Percentiles rank a stretch among this genome's conserved stretches.
Conservation (phyloP, 2,888 invertebrate species). For the Parasteatoda lunata region DNA sequence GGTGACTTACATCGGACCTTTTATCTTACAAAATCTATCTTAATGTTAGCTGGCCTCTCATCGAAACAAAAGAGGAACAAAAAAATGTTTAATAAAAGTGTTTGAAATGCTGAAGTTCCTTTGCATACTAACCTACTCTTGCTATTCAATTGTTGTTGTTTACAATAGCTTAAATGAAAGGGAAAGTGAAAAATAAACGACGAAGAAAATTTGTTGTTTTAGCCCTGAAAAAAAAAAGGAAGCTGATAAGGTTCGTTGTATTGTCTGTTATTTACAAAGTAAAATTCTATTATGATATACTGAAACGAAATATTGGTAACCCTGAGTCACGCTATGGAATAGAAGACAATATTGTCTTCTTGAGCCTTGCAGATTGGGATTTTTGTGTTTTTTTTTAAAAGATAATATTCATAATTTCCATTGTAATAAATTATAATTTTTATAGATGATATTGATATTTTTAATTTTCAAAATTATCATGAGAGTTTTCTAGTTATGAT, state of each 20-base stretch:
- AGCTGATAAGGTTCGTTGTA: background rate
- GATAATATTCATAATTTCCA: too few species aligned
- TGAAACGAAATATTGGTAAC: background rate
- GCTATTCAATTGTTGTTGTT: conserved; percentile 6
- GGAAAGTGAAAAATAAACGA: conserved; percentile 1
- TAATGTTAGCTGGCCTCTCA: conserved; percentile 2
- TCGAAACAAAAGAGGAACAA: conserved; percentile 14
- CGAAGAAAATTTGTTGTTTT: conserved; percentile 21
- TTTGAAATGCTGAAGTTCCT: background rate
- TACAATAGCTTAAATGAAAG: conserved; percentile 16
- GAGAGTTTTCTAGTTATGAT: too few species aligned
- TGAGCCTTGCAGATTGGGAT: background rate
- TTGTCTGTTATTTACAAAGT: background rate
- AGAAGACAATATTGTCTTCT: background rate
- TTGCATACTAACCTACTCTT: conserved; percentile 49
- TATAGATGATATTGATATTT: too few species aligned
- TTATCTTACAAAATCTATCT: background rate
- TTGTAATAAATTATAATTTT: too few species aligned
- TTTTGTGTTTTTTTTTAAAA: background rate
- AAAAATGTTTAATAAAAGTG: conserved; percentile 12
- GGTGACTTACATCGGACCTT: too few species aligned
- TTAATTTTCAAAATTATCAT: too few species aligned
- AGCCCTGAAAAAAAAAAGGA: conserved; percentile 24
- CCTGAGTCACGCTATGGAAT: background rate
- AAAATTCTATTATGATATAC: background rate